These are phyloP conservation scores for Erpornis zantholeuca DNA, from an alignment of 2,113 vertebrate genomes.

Conservation along the genomic window DNA sequence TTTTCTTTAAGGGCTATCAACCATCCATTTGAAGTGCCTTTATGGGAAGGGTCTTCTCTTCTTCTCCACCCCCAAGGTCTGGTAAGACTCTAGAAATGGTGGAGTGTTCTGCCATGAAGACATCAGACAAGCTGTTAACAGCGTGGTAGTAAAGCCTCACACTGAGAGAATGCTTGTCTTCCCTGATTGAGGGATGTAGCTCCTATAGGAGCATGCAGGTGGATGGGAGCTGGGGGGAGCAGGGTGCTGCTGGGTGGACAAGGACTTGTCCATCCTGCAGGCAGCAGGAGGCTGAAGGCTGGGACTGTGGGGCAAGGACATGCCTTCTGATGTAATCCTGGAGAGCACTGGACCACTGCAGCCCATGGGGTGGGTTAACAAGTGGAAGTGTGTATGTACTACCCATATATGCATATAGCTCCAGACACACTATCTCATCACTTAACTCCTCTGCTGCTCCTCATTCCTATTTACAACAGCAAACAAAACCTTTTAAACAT, in stretches of 20 bases:
- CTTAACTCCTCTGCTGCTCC: not conserved
- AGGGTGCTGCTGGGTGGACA: rapidly evolving
- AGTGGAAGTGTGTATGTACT: rapidly evolving
- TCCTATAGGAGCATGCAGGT: rapidly evolving
- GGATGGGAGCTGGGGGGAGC: rapidly evolving
- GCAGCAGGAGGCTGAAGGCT: not conserved
- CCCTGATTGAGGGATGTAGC: not conserved
- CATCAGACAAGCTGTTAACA: not conserved
- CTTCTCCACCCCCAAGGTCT: not conserved
- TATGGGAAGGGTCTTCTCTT: not conserved
- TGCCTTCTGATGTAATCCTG: not conserved
- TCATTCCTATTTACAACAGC: not conserved
- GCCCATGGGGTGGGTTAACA: not conserved
- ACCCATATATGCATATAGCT: not conserved
- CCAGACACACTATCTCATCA: not conserved
- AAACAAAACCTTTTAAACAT: not conserved
- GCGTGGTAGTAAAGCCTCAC: not conserved
- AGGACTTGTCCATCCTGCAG: not conserved
- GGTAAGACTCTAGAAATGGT: slow-evolving; percentile 23
- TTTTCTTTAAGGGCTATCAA: not conserved
- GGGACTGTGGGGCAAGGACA: not conserved
- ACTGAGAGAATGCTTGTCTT: not conserved
- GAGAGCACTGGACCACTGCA: rapidly evolving
- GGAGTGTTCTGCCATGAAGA: not conserved
- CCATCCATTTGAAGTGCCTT: not conserved